A percentile compares a stretch with the other conserved stretches of the same genome.
Conservation (phyloP, 2,888 invertebrate genomes). For the Megamerina dolium region DNA sequence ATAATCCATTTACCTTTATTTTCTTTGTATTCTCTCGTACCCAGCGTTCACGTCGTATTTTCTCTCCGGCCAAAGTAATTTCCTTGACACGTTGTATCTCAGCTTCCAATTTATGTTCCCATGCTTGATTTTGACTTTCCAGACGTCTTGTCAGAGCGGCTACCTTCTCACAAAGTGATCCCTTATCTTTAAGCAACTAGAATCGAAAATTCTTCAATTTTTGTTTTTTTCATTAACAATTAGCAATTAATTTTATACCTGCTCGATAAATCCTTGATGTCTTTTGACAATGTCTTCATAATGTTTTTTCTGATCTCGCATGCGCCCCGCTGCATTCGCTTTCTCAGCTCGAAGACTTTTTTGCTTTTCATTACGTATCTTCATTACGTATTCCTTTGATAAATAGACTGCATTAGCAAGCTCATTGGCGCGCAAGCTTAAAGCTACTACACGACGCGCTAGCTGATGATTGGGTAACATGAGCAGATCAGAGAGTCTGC, state of each 20-base stretch:
- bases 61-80: slow-evolving; percentile 71
- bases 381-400: slow-evolving; percentile 46
- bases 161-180: slow-evolving; percentile 60
- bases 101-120: slow-evolving; percentile 69
- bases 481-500: slow-evolving; percentile 45
- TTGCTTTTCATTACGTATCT: slow-evolving; percentile 46
- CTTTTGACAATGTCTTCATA: slow-evolving; percentile 68
- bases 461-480: slow-evolving; percentile 49
- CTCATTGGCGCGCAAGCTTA: slow-evolving; percentile 48
- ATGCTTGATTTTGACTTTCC: slow-evolving; percentile 55
- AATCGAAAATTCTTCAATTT: slow-evolving; percentile 6
- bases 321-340: slow-evolving; percentile 47
- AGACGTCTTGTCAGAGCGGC: slow-evolving; percentile 45
- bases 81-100: slow-evolving; percentile 71
- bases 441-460: slow-evolving; percentile 44
- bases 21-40: slow-evolving; percentile 77
- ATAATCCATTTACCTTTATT: slow-evolving; percentile 65
- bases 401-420: slow-evolving; percentile 47
- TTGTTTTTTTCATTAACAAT: not conserved
- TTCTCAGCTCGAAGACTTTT: slow-evolving; percentile 46
- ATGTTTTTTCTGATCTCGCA: slow-evolving; percentile 61
- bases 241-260: slow-evolving; percentile 47
- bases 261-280: slow-evolving; percentile 79
- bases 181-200: slow-evolving; percentile 72
- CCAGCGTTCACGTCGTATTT: slow-evolving; percentile 70